Conservation (phyloP, 1,140 invertebrate species). For the Drosophila murphyi region DNA sequence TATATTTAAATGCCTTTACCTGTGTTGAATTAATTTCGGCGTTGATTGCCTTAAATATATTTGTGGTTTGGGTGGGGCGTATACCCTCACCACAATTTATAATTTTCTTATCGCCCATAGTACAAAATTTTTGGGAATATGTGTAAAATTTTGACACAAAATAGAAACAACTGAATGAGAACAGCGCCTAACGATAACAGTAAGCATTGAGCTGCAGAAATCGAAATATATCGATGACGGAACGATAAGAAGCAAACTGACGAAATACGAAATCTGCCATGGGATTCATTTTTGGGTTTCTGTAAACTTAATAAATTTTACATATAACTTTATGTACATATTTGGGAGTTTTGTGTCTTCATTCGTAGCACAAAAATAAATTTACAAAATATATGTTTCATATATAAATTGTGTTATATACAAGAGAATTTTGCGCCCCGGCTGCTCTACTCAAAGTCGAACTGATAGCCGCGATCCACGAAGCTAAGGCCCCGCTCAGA, state of each 20-base stretch:
- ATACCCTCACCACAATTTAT: not conserved
- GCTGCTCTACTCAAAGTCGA: slow-evolving; percentile 64
- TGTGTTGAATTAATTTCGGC: slow-evolving; percentile 32
- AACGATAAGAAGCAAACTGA: too few relatives aligned
- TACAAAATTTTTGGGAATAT: slow-evolving; percentile 1
- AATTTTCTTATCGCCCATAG: slow-evolving; percentile 19
- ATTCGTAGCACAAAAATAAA: slow-evolving; percentile 32
- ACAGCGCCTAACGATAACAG: not conserved
- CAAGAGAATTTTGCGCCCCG: slow-evolving; percentile 21
- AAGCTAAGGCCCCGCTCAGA: slow-evolving; percentile 75
- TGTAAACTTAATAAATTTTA: slow-evolving; percentile 34
- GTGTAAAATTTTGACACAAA: not conserved
- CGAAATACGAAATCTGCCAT: not conserved
- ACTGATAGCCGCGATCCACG: slow-evolving; percentile 77
- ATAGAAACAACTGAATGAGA: not conserved
- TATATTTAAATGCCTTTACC: not conserved
- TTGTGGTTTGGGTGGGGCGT: not conserved
- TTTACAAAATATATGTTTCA: slow-evolving; percentile 19
- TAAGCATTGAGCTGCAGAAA: too few relatives aligned
- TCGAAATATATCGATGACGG: too few relatives aligned
- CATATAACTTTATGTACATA: slow-evolving; percentile 25
- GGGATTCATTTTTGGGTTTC: slow-evolving; percentile 10
- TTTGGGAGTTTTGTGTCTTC: slow-evolving; percentile 6
- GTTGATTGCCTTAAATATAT: slow-evolving; percentile 27
- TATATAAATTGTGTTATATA: slow-evolving; percentile 29